Evolutionary conservation across 1,140 invertebrate genomes (phyloP), one percentile per base, ranked within the genome.

Genomic region (Dendroctonus valens): DNA sequence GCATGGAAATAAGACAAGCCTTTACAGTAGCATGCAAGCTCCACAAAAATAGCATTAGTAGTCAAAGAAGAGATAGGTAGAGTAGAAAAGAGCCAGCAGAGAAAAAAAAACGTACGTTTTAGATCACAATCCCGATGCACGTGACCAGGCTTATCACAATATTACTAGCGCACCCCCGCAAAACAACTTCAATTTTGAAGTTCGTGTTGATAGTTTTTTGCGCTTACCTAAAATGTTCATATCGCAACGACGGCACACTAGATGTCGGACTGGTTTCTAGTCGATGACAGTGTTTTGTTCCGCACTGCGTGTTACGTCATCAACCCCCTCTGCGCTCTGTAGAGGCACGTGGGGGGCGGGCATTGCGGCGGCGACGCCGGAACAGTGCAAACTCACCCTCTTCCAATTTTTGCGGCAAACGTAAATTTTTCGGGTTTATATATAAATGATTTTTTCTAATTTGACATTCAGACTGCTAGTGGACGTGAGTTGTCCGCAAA

Each of bases 141-240:
- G 26, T 26, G 26, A 26, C 26, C 26, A 26, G 26, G 26, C 26
- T 26, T 26, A 26, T 26, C 26, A 26, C 26, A 26, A 26, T 26
- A 26, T 26, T 12, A 46, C 42, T 46, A 4, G 12, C 42, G 42
- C 42, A 46, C 42, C 8, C 42, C 42, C 26, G 26, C 26, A 26
- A 46, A 46, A 46, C 8, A 46, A 46, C 12, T 46, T 46, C 42
- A 46, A 46, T 12, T 46, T 46, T 1, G 8, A 9, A 11, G 8
- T 46, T 46, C 42, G 42, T 11, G 53, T 51, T 62, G 26, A 26
- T 26, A 26, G 26, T 60, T 44, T 65, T 60, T 67, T 65, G 67
- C 66, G 75, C 76, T 78, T 78, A 78, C 76, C 76, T 78, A 78
- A 68, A 77, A 78, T 78, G 75, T 78, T 78, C 76, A 78, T 76